Evolutionary conservation across 2,888 invertebrate species (phyloP).

Genomic region (Flexamia atlantica): DNA sequence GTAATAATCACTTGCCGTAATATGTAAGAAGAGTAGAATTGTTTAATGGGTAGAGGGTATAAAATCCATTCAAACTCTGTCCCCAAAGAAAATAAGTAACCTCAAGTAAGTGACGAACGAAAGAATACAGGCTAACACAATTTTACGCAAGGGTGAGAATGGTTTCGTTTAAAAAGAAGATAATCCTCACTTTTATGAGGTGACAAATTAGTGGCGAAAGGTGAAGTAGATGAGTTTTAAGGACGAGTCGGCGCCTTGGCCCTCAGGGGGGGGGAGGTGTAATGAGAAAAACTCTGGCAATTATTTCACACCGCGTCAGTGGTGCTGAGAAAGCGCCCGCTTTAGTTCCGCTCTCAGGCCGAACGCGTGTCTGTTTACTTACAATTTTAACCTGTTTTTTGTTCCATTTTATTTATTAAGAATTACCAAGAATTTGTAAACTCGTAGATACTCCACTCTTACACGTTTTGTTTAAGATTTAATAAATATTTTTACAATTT

Average conservation of each 20-base stretch:
- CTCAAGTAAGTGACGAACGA: not conserved
- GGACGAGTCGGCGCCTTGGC: constrained; percentile 35
- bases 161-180: constrained; percentile 14
- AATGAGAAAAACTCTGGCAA: constrained; percentile 56
- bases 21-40: too few relatives aligned
- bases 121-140: constrained; percentile 17
- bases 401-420: not conserved
- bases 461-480: too few relatives aligned
- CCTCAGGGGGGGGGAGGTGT: not conserved
- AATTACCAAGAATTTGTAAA: too few relatives aligned
- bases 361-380: too few relatives aligned
- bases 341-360: not conserved
- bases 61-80: too few relatives aligned
- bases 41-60: too few relatives aligned
- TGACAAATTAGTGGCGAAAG: constrained; percentile 46
- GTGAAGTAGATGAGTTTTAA: constrained; percentile 21
- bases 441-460: too few relatives aligned
- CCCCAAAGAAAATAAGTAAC: not conserved
- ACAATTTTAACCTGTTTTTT: too few relatives aligned
- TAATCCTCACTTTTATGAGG: constrained; percentile 52
- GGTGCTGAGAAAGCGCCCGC: constrained; percentile 1
- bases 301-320: constrained; percentile 51
- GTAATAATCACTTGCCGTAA: too few relatives aligned
- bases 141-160: constrained; percentile 28
- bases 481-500: too few relatives aligned